Conservation (phyloP, 2,888 invertebrate species). For the Sarcophaga variegata region DNA sequence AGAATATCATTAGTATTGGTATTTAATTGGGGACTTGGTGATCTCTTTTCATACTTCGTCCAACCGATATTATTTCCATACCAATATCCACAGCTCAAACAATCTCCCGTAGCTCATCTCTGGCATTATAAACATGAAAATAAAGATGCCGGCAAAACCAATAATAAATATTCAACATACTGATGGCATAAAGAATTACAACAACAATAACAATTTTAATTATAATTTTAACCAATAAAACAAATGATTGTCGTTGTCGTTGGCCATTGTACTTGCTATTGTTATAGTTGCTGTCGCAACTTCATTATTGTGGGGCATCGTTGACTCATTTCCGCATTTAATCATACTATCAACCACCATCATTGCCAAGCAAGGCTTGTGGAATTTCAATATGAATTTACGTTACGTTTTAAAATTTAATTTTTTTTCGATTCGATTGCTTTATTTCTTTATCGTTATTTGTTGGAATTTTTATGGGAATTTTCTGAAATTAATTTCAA, state of each 20-base stretch:
- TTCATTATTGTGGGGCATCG: neutral
- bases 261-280: too few species aligned
- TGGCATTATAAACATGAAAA: neutral
- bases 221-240: slow-evolving; percentile 33
- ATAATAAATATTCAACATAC: neutral
- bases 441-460: neutral
- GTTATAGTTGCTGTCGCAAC: neutral
- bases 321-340: neutral
- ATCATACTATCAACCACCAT: neutral
- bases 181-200: neutral
- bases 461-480: neutral
- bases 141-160: neutral
- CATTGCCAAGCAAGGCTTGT: neutral
- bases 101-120: too few species aligned
- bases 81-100: too few species aligned
- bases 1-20: too few species aligned
- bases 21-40: too few species aligned
- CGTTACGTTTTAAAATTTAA: neutral
- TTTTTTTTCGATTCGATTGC: neutral
- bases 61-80: too few species aligned
- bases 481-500: neutral
- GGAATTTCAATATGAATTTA: neutral
- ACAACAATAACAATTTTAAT: slow-evolving; percentile 22
- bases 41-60: too few species aligned
- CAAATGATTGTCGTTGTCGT: slow-evolving; percentile 7